Evolutionary conservation across 2,113 vertebrate species (phyloP), one percentile per base, ranked within the genome.

Genomic region (Myotis brandtii): DNA sequence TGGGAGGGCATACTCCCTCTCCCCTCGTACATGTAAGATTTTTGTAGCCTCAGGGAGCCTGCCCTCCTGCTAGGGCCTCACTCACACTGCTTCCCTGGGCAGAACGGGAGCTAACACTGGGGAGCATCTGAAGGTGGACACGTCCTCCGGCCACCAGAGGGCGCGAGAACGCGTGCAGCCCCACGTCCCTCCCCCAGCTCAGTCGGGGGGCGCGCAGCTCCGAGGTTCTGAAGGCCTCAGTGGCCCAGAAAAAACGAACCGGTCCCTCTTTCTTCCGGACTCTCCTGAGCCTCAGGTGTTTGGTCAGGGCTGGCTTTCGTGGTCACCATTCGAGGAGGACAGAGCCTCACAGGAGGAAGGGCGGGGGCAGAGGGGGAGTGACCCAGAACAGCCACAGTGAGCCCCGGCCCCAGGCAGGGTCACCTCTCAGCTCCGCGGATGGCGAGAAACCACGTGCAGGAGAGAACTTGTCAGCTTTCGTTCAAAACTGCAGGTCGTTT

Each of bases 11-110:
- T 6, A 8, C 6, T 2, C 6, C 7, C 17, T 3, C 21, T 17
- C 2, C 3, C 6, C 23, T n/a, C 9, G 1, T 1, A 3, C 6
- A 0, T 17, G 12, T 14, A 27, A 17, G 11, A 1, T 34, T 40
- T 43, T 9, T 10, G 62, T 25, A 4, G 9, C 46, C 25, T 62
- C 10, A 9, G 69, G 8, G 54, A 5, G 8, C 32, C 50, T 30
- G 52, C 34, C 4, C 12, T 37, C 43, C 46, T 7, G 21, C 56
- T 16, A 25, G n/a, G 11, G 52, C 54, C 30, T 12, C 32, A 3
- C 67, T 30, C 6, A 8, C 16, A 13, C 79, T 20, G 10, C 52
- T 18, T 9, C 37, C 9, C 17, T 1, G 13, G 54, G 23, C 32
- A 0, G 4, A 17, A 34, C 16, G 23, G 25, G 52, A 43, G 80